A percentile compares a stretch with the other conserved stretches of the same genome.
Evolutionary conservation across 2,113 vertebrate genomes (phyloP).

Genomic region (Periophthalmus modestus): DNA sequence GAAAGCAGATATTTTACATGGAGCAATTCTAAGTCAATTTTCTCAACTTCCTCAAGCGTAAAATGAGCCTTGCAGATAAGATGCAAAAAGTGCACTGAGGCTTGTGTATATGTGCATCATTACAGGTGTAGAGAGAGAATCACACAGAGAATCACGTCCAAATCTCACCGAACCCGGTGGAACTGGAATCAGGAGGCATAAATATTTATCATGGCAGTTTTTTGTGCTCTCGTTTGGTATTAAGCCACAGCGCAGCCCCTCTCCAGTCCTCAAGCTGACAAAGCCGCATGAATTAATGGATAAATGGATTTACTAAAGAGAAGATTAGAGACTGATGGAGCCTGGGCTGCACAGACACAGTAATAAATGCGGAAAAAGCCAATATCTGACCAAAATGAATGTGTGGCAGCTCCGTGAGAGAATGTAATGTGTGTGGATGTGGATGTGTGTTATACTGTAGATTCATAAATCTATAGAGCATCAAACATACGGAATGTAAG

Average conservation of each 20-base stretch:
- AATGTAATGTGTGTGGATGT: too few species aligned
- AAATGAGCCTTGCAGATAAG: slow-evolving; percentile 76
- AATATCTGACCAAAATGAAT: slow-evolving; percentile 39
- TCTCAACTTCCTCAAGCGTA: slow-evolving; percentile 68
- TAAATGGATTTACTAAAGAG: slow-evolving; percentile 58
- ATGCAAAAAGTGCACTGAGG: slow-evolving; percentile 54
- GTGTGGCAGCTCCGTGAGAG: slow-evolving; percentile 31
- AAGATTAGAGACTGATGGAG: slow-evolving; percentile 39
- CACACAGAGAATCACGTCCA: slow-evolving; percentile 60
- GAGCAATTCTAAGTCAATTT: slow-evolving; percentile 76
- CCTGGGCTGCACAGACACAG: slow-evolving; percentile 38
- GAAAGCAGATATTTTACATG: slow-evolving; percentile 68
- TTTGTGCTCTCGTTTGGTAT: slow-evolving; percentile 49
- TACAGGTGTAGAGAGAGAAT: slow-evolving; percentile 58
- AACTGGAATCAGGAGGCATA: slow-evolving; percentile 40
- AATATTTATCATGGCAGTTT: slow-evolving; percentile 54
- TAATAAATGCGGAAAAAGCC: slow-evolving; percentile 41
- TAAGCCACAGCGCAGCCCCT: slow-evolving; percentile 16
- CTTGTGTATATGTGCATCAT: slow-evolving; percentile 65
- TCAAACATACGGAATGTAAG: slow-evolving; percentile 8
- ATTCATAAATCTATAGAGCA: not conserved
- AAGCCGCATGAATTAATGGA: slow-evolving; percentile 43
- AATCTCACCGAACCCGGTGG: slow-evolving; percentile 35
- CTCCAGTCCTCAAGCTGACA: slow-evolving; percentile 35
- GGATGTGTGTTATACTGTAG: slow-evolving; percentile 17